phyloP scores from a whole-genome alignment of 1,140 invertebrate species.

The Euura lappo region DNA sequence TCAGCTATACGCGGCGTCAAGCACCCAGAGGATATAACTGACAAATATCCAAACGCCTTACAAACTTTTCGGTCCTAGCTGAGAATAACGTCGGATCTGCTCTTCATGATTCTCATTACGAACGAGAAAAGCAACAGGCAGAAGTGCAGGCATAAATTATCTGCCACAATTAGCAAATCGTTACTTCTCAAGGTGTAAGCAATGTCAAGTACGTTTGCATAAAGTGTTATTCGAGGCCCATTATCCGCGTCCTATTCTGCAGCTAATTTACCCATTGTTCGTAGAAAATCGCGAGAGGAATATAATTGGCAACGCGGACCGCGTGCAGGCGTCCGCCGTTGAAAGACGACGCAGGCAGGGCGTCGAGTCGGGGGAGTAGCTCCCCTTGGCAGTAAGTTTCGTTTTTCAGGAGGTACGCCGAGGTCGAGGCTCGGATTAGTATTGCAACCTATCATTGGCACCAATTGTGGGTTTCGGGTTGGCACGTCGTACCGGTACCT shows the following conservation, averaged over 20 bases:
- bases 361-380: neutral
- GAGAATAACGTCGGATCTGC: too few relatives aligned
- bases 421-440: neutral
- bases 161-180: too few relatives aligned
- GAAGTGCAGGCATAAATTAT: too few relatives aligned
- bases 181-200: neutral
- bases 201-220: neutral
- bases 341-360: neutral
- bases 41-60: too few relatives aligned
- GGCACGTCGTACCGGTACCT: neutral
- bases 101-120: too few relatives aligned
- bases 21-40: too few relatives aligned
- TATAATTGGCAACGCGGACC: neutral
- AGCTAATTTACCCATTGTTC: neutral
- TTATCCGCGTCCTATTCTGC: neutral
- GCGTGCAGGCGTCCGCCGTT: neutral
- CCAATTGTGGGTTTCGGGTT: neutral
- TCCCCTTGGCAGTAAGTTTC: neutral
- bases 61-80: too few relatives aligned
- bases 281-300: neutral
- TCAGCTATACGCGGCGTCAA: too few relatives aligned
- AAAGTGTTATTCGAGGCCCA: neutral
- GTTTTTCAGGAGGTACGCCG: conserved; percentile 6
- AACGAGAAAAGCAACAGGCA: too few relatives aligned
- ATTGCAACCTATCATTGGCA: conserved; percentile 2